A percentile compares a stretch with the other conserved stretches of the same genome.
Conservation (phyloP, 1,140 invertebrate genomes). For the Panagrolaimus sp. region DNA sequence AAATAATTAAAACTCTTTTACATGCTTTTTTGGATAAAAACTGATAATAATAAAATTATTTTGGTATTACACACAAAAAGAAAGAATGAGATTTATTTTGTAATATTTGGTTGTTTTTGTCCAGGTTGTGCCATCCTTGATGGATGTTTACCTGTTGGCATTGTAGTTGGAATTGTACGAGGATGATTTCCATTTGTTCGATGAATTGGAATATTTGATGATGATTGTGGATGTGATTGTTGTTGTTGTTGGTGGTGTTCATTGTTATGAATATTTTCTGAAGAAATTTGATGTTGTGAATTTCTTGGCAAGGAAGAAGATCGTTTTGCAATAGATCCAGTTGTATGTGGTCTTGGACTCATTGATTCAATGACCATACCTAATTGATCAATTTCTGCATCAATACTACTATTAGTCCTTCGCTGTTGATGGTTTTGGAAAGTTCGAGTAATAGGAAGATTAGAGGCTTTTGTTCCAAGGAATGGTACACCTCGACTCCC, state of each 20-base stretch:
- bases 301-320: neutral
- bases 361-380: too few relatives aligned
- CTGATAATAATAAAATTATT: too few relatives aligned
- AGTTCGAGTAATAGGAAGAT: neutral
- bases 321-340: neutral
- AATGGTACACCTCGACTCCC: neutral
- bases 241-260: neutral
- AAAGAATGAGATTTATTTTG: neutral
- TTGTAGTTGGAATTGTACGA: neutral
- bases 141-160: conserved; percentile 3
- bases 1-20: too few relatives aligned
- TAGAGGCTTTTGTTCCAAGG: neutral
- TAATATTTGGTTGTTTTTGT: neutral
- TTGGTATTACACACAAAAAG: neutral
- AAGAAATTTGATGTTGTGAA: neutral
- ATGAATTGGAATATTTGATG: neutral
- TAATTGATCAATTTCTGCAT: too few relatives aligned
- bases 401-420: too few relatives aligned
- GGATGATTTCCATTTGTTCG: neutral
- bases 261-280: neutral
- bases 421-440: too few relatives aligned
- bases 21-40: too few relatives aligned
- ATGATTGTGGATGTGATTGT: too few relatives aligned
- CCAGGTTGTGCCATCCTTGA: neutral
- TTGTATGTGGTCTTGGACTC: too few relatives aligned